A percentile compares a stretch with the other conserved stretches of the same genome.
These are phyloP conservation scores for Apogon talboti DNA, from an alignment of 2,797 vertebrate genomes.

Conservation along the genomic window DNA sequence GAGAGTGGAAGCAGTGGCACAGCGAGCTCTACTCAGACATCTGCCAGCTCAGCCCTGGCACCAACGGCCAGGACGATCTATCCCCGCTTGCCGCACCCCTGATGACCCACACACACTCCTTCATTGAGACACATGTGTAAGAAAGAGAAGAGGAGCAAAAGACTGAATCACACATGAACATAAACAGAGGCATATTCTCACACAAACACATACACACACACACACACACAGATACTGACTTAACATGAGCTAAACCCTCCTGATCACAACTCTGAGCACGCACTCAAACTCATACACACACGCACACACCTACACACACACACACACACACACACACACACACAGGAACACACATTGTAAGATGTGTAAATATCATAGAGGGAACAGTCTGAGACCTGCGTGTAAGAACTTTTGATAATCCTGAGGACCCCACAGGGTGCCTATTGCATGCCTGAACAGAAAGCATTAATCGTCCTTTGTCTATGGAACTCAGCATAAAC, in stretches of 20 bases:
- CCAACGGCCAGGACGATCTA: conserved; percentile 87
- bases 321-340: conserved; percentile 45
- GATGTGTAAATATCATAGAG: conserved; percentile 87
- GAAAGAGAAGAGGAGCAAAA: conserved; percentile 24
- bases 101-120: conserved; percentile 91
- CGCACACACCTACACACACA: conserved; percentile 45
- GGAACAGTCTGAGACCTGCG: conserved; percentile 76
- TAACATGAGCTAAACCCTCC: conserved; percentile 34
- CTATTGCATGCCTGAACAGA: conserved; percentile 92
- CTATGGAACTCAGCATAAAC: conserved; percentile 80
- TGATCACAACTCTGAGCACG: conserved; percentile 59
- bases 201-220: conserved; percentile 54
- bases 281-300: conserved; percentile 46
- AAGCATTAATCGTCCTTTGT: conserved; percentile 87
- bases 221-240: not conserved
- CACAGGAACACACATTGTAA: conserved; percentile 79
- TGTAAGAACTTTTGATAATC: conserved; percentile 89
- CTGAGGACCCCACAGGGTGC: conserved; percentile 90
- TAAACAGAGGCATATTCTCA: no score
- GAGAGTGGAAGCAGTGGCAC: conserved; percentile 92
- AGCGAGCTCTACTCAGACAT: conserved; percentile 91
- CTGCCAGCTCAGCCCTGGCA: conserved; percentile 88
- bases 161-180: conserved; percentile 35
- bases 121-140: conserved; percentile 93
- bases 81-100: conserved; percentile 81